Conservation (phyloP, 2,113 vertebrate genomes). For the Diadophis punctatus region DNA sequence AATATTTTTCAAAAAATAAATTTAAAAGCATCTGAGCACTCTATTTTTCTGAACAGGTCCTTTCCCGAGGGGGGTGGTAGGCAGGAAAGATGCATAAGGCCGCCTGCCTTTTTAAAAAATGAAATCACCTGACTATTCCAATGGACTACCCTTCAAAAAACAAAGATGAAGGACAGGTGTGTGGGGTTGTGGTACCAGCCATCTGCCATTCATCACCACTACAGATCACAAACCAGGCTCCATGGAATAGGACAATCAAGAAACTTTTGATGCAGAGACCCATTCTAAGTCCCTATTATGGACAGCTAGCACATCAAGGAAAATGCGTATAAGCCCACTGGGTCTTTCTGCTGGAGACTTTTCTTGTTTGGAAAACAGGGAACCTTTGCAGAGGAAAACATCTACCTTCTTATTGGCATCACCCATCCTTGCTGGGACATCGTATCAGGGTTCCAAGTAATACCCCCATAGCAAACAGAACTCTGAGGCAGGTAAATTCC, state of each 20-base stretch:
- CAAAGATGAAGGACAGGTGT: no score
- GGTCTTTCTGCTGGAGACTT: neutral
- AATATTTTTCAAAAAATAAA: neutral
- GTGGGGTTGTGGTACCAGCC: no score
- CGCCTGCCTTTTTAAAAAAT: neutral
- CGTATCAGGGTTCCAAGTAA: no score
- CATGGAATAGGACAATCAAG: no score
- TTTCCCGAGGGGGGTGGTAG: neutral
- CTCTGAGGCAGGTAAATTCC: no score
- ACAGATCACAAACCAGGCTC: no score
- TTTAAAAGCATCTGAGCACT: neutral
- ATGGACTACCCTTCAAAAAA: no score
- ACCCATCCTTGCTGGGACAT: neutral
- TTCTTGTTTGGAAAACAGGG: neutral
- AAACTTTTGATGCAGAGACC: neutral
- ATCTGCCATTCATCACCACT: no score
- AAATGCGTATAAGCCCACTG: no score
- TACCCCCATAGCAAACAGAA: no score
- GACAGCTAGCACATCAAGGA: neutral
- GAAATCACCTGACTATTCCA: neutral
- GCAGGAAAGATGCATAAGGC: neutral
- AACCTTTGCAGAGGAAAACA: neutral
- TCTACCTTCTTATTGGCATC: neutral
- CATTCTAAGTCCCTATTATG: neutral
- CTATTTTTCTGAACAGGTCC: neutral